These are phyloP conservation scores for Pampusana beccarii DNA, from an alignment of 2,113 vertebrate genomes.

Conservation along the genomic window DNA sequence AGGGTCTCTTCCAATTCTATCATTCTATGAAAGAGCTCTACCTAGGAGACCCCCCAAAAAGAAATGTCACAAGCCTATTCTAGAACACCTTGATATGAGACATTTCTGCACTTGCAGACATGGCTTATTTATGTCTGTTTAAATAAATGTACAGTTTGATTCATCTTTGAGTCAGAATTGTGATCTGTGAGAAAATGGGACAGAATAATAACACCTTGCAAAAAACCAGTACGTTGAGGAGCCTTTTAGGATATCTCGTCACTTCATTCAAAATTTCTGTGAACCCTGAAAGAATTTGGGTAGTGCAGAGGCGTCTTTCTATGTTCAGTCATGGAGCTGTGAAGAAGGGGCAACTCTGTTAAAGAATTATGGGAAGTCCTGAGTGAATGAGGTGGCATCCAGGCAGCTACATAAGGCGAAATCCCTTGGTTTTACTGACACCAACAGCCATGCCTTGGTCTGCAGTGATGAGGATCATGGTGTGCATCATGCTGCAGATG, in stretches of 20 bases:
- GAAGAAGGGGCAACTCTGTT: not conserved
- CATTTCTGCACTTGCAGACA: not conserved
- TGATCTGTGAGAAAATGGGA: not conserved
- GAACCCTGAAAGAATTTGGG: not conserved
- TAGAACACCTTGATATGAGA: not conserved
- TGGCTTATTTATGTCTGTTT: not conserved
- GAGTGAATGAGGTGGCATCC: not conserved
- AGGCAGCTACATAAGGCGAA: not conserved
- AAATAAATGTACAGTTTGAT: not conserved
- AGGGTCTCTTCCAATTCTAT: no score
- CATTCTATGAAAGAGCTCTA: not conserved
- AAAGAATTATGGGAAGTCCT: not conserved
- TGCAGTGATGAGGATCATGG: not conserved
- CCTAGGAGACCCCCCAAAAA: not conserved
- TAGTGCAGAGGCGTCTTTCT: not conserved
- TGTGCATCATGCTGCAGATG: not conserved
- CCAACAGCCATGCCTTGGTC: not conserved
- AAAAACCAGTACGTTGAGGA: not conserved
- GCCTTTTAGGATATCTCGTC: not conserved
- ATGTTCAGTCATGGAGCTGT: not conserved
- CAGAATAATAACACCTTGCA: not conserved
- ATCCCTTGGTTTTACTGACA: fast-evolving
- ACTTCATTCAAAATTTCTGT: not conserved
- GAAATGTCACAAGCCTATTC: fast-evolving
- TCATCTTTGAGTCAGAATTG: not conserved